phyloP scores from a whole-genome alignment of 1,140 invertebrate species.

The Aradophagus sp. region DNA sequence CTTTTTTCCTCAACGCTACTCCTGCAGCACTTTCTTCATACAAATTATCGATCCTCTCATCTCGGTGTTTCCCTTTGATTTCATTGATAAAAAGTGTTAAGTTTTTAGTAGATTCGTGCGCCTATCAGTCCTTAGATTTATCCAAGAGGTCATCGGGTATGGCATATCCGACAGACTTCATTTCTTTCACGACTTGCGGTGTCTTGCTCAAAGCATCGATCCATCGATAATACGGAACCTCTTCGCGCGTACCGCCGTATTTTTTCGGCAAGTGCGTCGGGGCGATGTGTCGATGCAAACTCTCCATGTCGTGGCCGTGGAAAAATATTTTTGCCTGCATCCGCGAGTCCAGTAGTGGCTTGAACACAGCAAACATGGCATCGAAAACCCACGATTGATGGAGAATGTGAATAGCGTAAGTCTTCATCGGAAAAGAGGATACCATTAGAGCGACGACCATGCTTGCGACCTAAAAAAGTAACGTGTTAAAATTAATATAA shows the following conservation, averaged over 20 bases:
- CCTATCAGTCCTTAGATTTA: conserved; percentile 34
- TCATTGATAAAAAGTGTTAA: no score
- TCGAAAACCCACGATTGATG: conserved; percentile 88
- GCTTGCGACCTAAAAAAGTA: conserved; percentile 63
- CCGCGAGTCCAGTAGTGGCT: conserved; percentile 80
- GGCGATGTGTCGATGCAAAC: conserved; percentile 83
- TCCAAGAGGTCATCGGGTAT: conserved; percentile 66
- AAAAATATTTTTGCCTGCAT: conserved; percentile 84
- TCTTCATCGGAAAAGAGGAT: conserved; percentile 83
- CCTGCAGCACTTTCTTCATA: no score
- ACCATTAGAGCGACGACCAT: conserved; percentile 72
- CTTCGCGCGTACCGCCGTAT: conserved; percentile 81
- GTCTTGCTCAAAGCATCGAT: conserved; percentile 78
- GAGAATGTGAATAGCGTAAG: conserved; percentile 84
- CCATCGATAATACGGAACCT: conserved; percentile 84
- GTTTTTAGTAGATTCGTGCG: background rate
- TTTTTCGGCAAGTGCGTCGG: conserved; percentile 82
- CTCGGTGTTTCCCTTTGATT: no score
- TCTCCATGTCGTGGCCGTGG: conserved; percentile 84
- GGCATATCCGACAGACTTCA: conserved; percentile 78
- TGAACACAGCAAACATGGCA: conserved; percentile 84
- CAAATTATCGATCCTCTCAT: no score
- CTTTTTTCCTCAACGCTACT: no score
- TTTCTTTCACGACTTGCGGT: conserved; percentile 78
- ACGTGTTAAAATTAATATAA: no score